These are phyloP conservation scores for Chloroclystis v-ata DNA, from an alignment of 2,888 invertebrate species.

Conservation along the genomic window DNA sequence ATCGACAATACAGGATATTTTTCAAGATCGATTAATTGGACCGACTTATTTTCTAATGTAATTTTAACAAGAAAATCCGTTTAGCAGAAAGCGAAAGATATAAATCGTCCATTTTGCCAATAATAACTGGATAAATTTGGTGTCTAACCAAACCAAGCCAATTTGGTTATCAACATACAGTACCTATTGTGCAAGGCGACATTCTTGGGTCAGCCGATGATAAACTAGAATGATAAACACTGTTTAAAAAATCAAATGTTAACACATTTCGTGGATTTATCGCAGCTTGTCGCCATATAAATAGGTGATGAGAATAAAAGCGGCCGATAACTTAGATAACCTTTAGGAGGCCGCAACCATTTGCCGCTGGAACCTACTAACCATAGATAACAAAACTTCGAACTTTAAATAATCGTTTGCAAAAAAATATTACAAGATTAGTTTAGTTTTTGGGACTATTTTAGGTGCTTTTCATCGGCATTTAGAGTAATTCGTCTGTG, in stretches of 20 bases:
- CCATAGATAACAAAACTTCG: background rate
- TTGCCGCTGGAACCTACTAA: background rate
- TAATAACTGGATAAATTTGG: background rate
- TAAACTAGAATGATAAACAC: slow-evolving; percentile 58
- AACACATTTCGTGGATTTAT: slow-evolving; percentile 51
- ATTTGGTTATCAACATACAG: slow-evolving; percentile 54
- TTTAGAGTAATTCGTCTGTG: too few species aligned
- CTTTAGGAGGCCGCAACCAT: slow-evolving; percentile 22
- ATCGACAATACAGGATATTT: too few species aligned
- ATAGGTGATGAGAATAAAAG: slow-evolving; percentile 25
- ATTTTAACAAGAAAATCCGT: too few species aligned
- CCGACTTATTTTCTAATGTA: too few species aligned
- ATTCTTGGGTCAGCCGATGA: slow-evolving; percentile 54
- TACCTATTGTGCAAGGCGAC: slow-evolving; percentile 58
- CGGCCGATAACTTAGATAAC: slow-evolving; percentile 42
- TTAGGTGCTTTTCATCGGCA: too few species aligned
- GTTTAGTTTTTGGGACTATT: too few species aligned
- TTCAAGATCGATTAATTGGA: too few species aligned
- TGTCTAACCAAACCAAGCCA: slow-evolving; percentile 36
- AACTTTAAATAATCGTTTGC: background rate
- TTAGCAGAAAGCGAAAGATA: too few species aligned
- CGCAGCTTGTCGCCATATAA: slow-evolving; percentile 32
- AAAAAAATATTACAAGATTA: too few species aligned
- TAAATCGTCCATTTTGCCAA: too few species aligned
- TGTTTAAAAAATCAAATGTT: slow-evolving; percentile 50